Conservation (phyloP, 2,888 invertebrate species). For the Lottia gigantea region DNA sequence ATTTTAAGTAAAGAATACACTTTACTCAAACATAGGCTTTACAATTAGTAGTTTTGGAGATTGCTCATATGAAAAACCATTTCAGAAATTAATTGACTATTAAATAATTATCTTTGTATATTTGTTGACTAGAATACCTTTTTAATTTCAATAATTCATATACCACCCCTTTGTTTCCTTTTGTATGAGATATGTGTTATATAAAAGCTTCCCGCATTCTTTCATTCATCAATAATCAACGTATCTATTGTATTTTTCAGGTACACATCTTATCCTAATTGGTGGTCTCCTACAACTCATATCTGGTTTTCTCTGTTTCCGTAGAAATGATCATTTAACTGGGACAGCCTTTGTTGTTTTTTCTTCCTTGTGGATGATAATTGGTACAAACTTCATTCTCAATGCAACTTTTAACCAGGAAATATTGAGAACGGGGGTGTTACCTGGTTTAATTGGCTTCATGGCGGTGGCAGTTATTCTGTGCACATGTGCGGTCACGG, state of each 20-base stretch:
- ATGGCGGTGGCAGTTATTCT: conserved; percentile 41
- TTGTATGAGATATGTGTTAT: no score
- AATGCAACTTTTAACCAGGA: conserved; percentile 21
- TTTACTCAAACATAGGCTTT: no score
- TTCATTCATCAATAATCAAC: no score
- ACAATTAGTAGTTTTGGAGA: no score
- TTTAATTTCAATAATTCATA: no score
- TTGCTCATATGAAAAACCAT: no score
- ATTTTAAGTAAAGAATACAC: no score
- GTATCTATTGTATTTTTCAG: conserved; percentile 23
- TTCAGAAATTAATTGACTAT: no score
- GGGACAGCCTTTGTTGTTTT: conserved; percentile 49
- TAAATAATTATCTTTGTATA: no score
- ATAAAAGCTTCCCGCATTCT: no score
- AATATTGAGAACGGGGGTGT: conserved; percentile 31
- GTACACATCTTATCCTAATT: conserved; percentile 43
- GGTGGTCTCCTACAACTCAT: conserved; percentile 46
- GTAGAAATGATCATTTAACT: conserved; percentile 47
- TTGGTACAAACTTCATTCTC: conserved; percentile 41
- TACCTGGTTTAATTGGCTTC: conserved; percentile 44
- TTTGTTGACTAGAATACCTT: no score
- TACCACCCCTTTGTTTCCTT: no score
- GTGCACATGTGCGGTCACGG: conserved; percentile 43
- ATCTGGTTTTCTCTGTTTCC: conserved; percentile 41
- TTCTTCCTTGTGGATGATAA: conserved; percentile 42